These are phyloP conservation scores for Pandemis corylana DNA, from an alignment of 2,888 invertebrate genomes.

Conservation along the genomic window DNA sequence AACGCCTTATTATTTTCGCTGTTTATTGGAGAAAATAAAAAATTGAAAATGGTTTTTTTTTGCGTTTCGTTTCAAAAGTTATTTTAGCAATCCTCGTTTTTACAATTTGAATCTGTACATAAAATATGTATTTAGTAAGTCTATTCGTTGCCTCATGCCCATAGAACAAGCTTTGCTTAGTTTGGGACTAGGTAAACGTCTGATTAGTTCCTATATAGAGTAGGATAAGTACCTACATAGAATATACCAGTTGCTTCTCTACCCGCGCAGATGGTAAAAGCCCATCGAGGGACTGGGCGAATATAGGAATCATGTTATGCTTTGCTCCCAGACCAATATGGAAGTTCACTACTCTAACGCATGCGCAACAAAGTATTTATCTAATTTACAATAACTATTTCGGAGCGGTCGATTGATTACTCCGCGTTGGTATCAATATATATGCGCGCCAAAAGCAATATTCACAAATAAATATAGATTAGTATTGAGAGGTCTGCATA, in stretches of 20 bases:
- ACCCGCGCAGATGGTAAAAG: too few relatives aligned
- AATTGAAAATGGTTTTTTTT: not conserved
- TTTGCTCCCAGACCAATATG: too few relatives aligned
- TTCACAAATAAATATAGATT: conserved; percentile 25
- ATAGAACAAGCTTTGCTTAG: too few relatives aligned
- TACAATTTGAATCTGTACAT: too few relatives aligned
- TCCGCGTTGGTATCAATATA: conserved; percentile 14
- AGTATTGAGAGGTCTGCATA: conserved; percentile 15
- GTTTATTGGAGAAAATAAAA: not conserved
- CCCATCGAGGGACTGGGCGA: too few relatives aligned
- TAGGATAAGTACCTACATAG: too few relatives aligned
- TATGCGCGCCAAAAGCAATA: conserved; percentile 34
- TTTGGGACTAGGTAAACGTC: too few relatives aligned
- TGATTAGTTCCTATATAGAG: too few relatives aligned
- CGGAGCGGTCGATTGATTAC: conserved; percentile 27
- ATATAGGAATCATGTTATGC: too few relatives aligned
- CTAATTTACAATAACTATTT: conserved; percentile 5
- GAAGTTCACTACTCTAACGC: not conserved
- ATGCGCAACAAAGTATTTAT: not conserved
- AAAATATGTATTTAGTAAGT: too few relatives aligned
- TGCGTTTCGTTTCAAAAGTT: not conserved
- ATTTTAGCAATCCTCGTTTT: not conserved
- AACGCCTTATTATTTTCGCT: conserved; percentile 4
- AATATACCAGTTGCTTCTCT: too few relatives aligned
- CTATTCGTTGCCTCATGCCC: too few relatives aligned